Conservation (phyloP, 2,113 vertebrate genomes). For the Protobothrops flavoviridis region DNA sequence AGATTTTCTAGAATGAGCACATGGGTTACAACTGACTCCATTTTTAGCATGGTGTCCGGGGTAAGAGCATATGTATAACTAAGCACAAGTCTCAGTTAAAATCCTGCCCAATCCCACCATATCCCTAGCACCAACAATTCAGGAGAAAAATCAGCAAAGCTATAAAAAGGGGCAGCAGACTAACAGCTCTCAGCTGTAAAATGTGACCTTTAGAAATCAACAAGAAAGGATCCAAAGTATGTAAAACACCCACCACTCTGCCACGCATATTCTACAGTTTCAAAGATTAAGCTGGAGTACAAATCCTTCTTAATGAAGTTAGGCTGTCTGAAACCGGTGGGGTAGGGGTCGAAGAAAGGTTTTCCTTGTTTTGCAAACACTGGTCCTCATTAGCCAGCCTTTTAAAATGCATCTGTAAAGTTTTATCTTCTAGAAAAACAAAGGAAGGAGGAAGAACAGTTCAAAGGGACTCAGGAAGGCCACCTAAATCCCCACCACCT, state of each 20-base stretch:
- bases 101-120: background rate
- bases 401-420: slow-evolving; percentile 56
- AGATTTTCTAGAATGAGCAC: background rate
- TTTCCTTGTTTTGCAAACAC: slow-evolving; percentile 59
- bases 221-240: slow-evolving; percentile 65
- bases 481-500: background rate
- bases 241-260: slow-evolving; percentile 69
- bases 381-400: slow-evolving; percentile 60
- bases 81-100: background rate
- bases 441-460: slow-evolving; percentile 53
- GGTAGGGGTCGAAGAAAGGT: slow-evolving; percentile 36
- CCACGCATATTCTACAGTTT: slow-evolving; percentile 46
- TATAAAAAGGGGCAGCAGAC: slow-evolving; percentile 43
- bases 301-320: slow-evolving; percentile 58
- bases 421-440: slow-evolving; percentile 73
- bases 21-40: background rate
- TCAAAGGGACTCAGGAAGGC: slow-evolving; percentile 35
- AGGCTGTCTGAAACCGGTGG: slow-evolving; percentile 36
- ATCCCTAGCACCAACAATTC: background rate
- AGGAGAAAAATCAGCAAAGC: slow-evolving; percentile 33
- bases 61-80: background rate
- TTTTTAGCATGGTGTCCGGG: background rate
- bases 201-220: slow-evolving; percentile 68
- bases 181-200: slow-evolving; percentile 58
- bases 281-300: slow-evolving; percentile 58